These are phyloP conservation scores for Dryoscopus gambensis DNA, from an alignment of 2,113 vertebrate genomes.

Conservation along the genomic window DNA sequence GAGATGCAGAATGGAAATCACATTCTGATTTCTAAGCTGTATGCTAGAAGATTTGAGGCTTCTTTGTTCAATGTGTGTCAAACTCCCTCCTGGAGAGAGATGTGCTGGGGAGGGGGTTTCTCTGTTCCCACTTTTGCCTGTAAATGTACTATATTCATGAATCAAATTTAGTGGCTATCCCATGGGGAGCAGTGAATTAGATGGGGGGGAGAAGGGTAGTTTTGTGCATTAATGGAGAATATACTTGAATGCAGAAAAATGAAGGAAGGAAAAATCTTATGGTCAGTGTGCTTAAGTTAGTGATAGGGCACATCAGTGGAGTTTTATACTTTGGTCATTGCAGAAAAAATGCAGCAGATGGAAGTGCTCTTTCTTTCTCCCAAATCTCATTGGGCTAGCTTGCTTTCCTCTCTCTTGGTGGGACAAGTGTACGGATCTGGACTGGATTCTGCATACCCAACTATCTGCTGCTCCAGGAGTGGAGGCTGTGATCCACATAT, in stretches of 20 bases:
- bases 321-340: neutral
- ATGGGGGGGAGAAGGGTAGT: neutral
- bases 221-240: slow-evolving; percentile 36
- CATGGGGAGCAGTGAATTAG: slow-evolving; percentile 36
- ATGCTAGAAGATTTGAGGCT: neutral
- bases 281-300: neutral
- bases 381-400: neutral
- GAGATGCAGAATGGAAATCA: neutral
- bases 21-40: neutral
- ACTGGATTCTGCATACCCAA: neutral
- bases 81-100: neutral
- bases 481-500: neutral
- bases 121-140: slow-evolving; percentile 8
- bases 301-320: neutral
- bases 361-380: neutral
- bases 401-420: neutral
- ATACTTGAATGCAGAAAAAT: slow-evolving; percentile 28
- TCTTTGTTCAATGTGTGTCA: neutral
- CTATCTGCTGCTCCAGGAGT: neutral
- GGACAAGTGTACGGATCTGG: neutral
- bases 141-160: slow-evolving; percentile 37
- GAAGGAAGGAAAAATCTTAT: neutral
- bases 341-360: neutral
- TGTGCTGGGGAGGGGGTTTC: neutral
- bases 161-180: slow-evolving; percentile 42